These are phyloP conservation scores for Monoplex corrugatus DNA, from an alignment of 2,888 invertebrate genomes.

Conservation along the genomic window DNA sequence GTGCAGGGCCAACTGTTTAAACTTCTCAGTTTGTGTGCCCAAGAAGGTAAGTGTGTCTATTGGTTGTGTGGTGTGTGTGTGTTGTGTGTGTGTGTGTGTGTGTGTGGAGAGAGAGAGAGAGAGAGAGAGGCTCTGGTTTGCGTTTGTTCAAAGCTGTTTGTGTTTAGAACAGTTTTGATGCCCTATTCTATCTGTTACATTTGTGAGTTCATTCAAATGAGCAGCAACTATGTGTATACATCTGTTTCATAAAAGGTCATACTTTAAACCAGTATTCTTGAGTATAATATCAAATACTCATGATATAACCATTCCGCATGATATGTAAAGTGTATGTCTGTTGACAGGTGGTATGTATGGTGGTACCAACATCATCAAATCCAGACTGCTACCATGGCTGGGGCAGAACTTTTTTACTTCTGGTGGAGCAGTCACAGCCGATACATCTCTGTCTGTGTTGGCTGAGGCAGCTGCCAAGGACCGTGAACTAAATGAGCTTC, in stretches of 20 bases:
- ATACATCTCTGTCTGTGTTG: slow-evolving; percentile 73
- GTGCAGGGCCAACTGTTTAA: slow-evolving; percentile 81
- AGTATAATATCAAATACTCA: too few relatives aligned
- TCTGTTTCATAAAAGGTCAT: too few relatives aligned
- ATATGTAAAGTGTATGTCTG: background rate
- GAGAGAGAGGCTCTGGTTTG: too few relatives aligned
- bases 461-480: slow-evolving; percentile 77
- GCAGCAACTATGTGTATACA: too few relatives aligned
- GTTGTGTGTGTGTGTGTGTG: slow-evolving; percentile 11
- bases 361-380: slow-evolving; percentile 78
- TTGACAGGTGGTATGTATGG: slow-evolving; percentile 78
- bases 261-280: too few relatives aligned
- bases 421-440: slow-evolving; percentile 71
- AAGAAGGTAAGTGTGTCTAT: slow-evolving; percentile 73
- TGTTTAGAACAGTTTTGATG: too few relatives aligned
- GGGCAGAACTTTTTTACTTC: slow-evolving; percentile 76
- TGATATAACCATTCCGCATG: background rate
- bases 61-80: background rate
- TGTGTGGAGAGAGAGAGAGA: background rate
- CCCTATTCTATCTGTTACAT: too few relatives aligned
- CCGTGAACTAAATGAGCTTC: slow-evolving; percentile 74
- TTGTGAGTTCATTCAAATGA: too few relatives aligned
- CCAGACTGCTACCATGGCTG: slow-evolving; percentile 79
- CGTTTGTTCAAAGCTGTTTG: too few relatives aligned
- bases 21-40: slow-evolving; percentile 77